phyloP scores from a whole-genome alignment of 2,888 invertebrate genomes.

The Bellardia pandia region DNA sequence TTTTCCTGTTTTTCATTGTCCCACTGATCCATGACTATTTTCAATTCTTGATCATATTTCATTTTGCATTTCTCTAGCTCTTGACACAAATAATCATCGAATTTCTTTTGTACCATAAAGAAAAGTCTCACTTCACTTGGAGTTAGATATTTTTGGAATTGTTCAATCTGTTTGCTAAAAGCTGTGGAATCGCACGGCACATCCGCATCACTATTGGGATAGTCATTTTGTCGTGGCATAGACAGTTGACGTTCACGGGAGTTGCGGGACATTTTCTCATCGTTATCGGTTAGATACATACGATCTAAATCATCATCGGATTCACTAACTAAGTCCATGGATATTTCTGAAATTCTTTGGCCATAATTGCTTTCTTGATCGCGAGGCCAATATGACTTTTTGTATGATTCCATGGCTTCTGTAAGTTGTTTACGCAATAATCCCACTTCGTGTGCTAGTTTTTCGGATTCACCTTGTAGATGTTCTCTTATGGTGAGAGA shows the following conservation, averaged over 20 bases:
- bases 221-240: constrained; percentile 76
- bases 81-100: constrained; percentile 86
- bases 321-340: constrained; percentile 84
- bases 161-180: constrained; percentile 83
- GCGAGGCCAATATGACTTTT: constrained; percentile 78
- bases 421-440: constrained; percentile 84
- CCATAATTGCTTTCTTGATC: constrained; percentile 82
- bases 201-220: constrained; percentile 71
- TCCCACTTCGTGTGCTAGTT: constrained; percentile 87
- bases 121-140: constrained; percentile 83
- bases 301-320: constrained; percentile 83
- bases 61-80: constrained; percentile 85
- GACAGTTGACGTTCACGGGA: constrained; percentile 81
- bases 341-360: constrained; percentile 83
- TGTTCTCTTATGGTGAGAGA: constrained; percentile 87
- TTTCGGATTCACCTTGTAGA: constrained; percentile 87
- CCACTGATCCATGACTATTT: constrained; percentile 83
- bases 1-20: constrained; percentile 86
- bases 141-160: constrained; percentile 82
- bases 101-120: constrained; percentile 85
- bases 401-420: constrained; percentile 84
- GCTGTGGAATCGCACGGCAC: constrained; percentile 70
- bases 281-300: constrained; percentile 81
- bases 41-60: constrained; percentile 81
- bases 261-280: constrained; percentile 79